Base-by-base conservation (phyloP, 1,140 invertebrate genomes). In the Phortica variegata region DNA sequence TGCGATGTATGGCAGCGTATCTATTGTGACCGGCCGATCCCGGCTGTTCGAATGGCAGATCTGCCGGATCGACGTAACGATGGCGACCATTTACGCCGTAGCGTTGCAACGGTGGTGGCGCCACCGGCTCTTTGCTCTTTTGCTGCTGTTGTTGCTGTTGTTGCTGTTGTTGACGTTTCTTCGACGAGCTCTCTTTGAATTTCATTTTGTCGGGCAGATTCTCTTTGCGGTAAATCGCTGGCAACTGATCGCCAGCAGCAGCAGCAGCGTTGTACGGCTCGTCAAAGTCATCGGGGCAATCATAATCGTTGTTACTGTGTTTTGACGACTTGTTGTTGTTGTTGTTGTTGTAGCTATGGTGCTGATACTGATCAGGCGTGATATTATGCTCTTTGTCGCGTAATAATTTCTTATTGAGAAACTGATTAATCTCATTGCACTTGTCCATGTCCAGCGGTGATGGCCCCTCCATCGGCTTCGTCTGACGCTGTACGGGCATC, bases 201-300 rank as follows among this genome's bases (percentile, higher is more conserved):
- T 74, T 74, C 5, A 73, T 70, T 43, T 74, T 74, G 32, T 74
- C 71, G 4, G 71, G 73, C 4, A 74, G 54, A 45, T 74, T 74
- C 45, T 74, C 70, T 37, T 74, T 73, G 54, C 61, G 70, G 13
- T 68, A 70, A 19, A 48, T 40, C 0, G 41, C 18, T n/a, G 48
- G 44, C 19, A 29, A 40, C 4, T 19, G 41, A n/a, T n/a, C 29
- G 37, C 37, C 2, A 9, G 8, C 15, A 49, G 58, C 3, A 38
- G 49, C 13, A 54, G 58, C 19, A 43, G 4, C 37, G 39, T 15
- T 23, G 49, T 17, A 53, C 6, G 70, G 68, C 18, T 72, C 68
- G 17, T 63, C 54, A 17, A 59, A 73, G 3, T 70, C 65, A 9
- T 73, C 70, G 10, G 52, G 38, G 5, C 54, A 53, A 3, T 68